A percentile compares a stretch with the other conserved stretches of the same genome.
phyloP scores from a whole-genome alignment of 2,888 invertebrate genomes.

The Acleris literana region DNA sequence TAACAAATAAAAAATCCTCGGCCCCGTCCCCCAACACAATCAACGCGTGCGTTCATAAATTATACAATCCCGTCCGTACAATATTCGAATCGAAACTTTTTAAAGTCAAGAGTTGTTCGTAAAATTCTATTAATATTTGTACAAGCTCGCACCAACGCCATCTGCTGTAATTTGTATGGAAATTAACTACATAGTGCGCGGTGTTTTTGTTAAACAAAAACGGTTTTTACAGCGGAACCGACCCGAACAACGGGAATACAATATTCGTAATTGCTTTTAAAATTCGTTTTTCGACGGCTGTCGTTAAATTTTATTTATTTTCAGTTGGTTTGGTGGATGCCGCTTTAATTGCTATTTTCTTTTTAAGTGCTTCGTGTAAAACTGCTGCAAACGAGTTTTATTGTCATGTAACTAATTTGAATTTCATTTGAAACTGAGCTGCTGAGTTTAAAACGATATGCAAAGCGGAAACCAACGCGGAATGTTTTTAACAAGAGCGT shows the following conservation, averaged over 20 bases:
- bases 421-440: too few relatives aligned
- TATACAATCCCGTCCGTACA: background rate
- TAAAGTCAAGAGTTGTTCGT: constrained; percentile 10
- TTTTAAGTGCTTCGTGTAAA: constrained; percentile 7
- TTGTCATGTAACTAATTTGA: too few relatives aligned
- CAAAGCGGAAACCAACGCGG: too few relatives aligned
- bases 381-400: background rate
- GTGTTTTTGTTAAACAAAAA: background rate
- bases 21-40: constrained; percentile 6
- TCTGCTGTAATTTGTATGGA: constrained; percentile 20
- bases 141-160: constrained; percentile 8
- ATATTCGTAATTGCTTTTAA: constrained; percentile 25
- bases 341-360: constrained; percentile 18
- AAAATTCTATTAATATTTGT: constrained; percentile 24
- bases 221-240: constrained; percentile 16
- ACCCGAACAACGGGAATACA: constrained; percentile 10
- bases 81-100: constrained; percentile 14
- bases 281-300: constrained; percentile 2
- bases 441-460: too few relatives aligned
- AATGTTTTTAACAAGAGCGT: too few relatives aligned
- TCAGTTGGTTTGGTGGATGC: constrained; percentile 3
- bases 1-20: background rate
- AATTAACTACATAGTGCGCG: constrained; percentile 20
- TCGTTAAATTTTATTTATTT: constrained; percentile 24
- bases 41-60: constrained; percentile 2